phyloP scores from a whole-genome alignment of 2,888 invertebrate genomes.

The Tryphoninae sp. region DNA sequence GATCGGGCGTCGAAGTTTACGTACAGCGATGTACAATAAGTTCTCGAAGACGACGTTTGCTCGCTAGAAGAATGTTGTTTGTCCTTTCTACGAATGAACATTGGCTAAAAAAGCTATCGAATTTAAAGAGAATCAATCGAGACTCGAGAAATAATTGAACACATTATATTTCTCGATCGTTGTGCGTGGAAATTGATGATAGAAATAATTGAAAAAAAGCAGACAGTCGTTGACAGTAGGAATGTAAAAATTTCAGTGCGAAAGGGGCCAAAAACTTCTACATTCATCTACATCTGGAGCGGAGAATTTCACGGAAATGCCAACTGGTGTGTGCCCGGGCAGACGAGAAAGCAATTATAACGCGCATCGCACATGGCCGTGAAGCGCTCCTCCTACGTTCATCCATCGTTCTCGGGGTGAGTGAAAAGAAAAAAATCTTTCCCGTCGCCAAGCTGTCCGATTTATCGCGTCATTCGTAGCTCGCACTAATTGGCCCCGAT shows the following conservation, averaged over 20 bases:
- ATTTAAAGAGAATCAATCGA: no score
- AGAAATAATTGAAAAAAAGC: neutral
- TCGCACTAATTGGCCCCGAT: constrained; percentile 51
- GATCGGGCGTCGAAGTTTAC: no score
- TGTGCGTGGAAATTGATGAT: neutral
- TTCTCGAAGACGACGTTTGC: no score
- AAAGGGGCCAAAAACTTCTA: neutral
- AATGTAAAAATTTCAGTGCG: neutral
- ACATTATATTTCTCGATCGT: no score
- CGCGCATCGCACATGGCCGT: constrained; percentile 54
- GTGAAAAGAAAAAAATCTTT: constrained; percentile 29
- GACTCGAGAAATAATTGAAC: no score
- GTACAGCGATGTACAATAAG: no score
- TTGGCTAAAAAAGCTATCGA: no score
- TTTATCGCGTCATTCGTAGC: constrained; percentile 53
- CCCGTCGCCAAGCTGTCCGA: constrained; percentile 46
- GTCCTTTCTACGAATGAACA: no score
- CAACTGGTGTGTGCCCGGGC: constrained; percentile 38
- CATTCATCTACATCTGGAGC: constrained; percentile 25
- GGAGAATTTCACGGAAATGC: constrained; percentile 54
- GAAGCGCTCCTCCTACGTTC: neutral
- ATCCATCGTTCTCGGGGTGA: constrained; percentile 23
- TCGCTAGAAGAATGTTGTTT: no score
- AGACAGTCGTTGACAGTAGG: neutral
- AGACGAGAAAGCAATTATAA: constrained; percentile 52